Conservation (phyloP, 2,888 invertebrate genomes). For the Pachycephus smyrnensis region DNA sequence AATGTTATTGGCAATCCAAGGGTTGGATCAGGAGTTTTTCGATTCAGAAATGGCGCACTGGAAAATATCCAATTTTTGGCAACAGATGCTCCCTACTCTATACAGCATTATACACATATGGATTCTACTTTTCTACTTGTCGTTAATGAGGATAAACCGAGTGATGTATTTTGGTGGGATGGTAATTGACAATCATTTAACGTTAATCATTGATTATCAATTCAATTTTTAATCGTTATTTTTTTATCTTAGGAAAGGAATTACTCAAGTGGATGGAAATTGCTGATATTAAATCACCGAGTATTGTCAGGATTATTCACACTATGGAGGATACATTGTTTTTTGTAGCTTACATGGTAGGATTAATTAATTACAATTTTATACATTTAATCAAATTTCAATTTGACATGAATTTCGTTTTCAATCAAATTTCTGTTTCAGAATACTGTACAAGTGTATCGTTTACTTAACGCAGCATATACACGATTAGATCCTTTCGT, state of each 20-base stretch:
- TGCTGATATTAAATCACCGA: slow-evolving; percentile 33
- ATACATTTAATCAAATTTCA: not conserved
- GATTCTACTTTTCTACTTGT: slow-evolving; percentile 43
- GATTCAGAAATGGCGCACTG: slow-evolving; percentile 33
- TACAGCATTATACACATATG: slow-evolving; percentile 42
- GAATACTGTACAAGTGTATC: slow-evolving; percentile 42
- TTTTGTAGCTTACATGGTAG: slow-evolving; percentile 41
- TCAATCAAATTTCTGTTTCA: slow-evolving; percentile 26
- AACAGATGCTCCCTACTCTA: slow-evolving; percentile 37
- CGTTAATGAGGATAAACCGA: slow-evolving; percentile 36
- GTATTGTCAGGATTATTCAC: slow-evolving; percentile 32
- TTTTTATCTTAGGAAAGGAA: slow-evolving; percentile 38
- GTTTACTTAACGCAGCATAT: slow-evolving; percentile 31
- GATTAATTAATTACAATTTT: not conserved
- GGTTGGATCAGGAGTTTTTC: slow-evolving; percentile 44
- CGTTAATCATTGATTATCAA: not conserved
- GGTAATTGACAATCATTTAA: slow-evolving; percentile 31
- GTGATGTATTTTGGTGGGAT: slow-evolving; percentile 51
- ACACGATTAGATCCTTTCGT: slow-evolving; percentile 24
- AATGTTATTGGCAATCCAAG: slow-evolving; percentile 21
- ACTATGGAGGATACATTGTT: slow-evolving; percentile 44
- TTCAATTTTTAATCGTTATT: slow-evolving; percentile 8
- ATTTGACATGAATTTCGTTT: not conserved
- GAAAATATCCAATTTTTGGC: slow-evolving; percentile 43
- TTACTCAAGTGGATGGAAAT: slow-evolving; percentile 45